Conservation (phyloP, 2,113 vertebrate genomes). For the Hylia prasina region DNA sequence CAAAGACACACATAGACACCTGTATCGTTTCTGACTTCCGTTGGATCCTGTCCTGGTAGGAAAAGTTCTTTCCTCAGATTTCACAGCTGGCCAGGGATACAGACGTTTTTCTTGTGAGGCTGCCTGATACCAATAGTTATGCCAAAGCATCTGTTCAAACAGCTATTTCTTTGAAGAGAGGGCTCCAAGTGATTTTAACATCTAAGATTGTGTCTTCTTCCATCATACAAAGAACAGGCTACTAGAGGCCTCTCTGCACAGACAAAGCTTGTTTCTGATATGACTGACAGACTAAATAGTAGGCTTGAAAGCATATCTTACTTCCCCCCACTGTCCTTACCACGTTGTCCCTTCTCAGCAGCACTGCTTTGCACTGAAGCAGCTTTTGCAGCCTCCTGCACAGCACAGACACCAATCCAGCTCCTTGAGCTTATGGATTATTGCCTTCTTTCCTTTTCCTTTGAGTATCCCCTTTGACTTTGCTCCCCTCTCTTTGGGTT, state of each 20-base stretch:
- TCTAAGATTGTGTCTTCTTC: background rate
- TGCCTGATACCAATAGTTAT: background rate
- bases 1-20: background rate
- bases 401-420: background rate
- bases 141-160: background rate
- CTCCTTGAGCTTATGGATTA: accelerated
- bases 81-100: background rate
- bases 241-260: background rate
- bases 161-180: background rate
- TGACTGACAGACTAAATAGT: background rate
- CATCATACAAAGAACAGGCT: background rate
- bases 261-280: background rate
- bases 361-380: background rate
- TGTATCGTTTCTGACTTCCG: background rate
- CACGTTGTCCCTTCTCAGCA: background rate
- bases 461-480: background rate
- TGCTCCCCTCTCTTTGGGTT: too few species aligned
- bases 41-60: background rate
- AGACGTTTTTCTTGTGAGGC: accelerated
- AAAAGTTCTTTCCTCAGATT: background rate
- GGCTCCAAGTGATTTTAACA: background rate
- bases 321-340: background rate
- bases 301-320: background rate
- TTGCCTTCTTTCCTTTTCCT: background rate
- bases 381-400: background rate